Base-by-base conservation (phyloP, 1,140 invertebrate genomes). In the Lucilia cuprina region DNA sequence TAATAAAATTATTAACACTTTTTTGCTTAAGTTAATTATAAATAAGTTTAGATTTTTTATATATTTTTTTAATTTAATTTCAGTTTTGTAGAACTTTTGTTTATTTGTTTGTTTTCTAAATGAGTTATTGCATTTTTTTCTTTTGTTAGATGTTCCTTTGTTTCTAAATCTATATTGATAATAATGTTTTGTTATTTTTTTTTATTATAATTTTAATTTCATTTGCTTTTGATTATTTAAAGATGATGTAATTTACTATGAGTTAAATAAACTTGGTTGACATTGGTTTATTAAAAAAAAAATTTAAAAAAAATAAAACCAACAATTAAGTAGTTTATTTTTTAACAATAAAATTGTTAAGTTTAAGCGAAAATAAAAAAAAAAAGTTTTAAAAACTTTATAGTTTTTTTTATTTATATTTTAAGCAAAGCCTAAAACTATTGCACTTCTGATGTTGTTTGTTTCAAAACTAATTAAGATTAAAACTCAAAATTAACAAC, bases 171-270 rank as follows among this genome's bases (percentile, higher is more conserved):
- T 60, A 41, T 41, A n/a, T n/a, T 60, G 55, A 60, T 60, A 60
- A 60, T 60, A 60, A 60, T 17, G 41, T 41, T 13, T 70, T 70
- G 65, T 21, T 70, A 70, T 70, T 70, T 70, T 70, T 70, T 25
- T 55, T 55, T 55, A 19, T 21, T 65, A n/a, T n/a, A n/a, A n/a
- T n/a, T n/a, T 65, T 65, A 65, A n/a, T 70, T 70, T 19, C 21
- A 70, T 70, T 13, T 70, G 19, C 21, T 70, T 41, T 70, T 70
- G n/a, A 21, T 70, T 21, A 70, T 70, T 41, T 41, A 41, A 70
- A 70, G 65, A 70, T 70, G 65, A 70, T 70, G 65, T 70, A 70
- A 70, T 70, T 70, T 19, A 70, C 65, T 17, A 70, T 21, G n/a
- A 70, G 65, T 70, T 70, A 70, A 70, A 21, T 25, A 25, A 4